Conservation (phyloP, 2,113 vertebrate genomes). For the Cochlearius cochlearius region DNA sequence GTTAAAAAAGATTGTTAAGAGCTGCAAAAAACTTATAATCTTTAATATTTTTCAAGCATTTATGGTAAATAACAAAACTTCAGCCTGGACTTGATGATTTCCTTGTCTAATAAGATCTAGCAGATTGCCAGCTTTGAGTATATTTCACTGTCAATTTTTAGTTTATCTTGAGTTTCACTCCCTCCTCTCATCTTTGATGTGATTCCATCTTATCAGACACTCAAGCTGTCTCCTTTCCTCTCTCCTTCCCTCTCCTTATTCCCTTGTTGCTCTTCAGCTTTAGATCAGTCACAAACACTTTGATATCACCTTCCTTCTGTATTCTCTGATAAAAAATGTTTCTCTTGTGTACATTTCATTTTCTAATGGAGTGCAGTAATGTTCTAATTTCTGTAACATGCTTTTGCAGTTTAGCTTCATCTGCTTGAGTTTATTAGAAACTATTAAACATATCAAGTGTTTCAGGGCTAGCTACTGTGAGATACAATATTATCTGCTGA, state of each 20-base stretch:
- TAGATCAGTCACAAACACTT: neutral
- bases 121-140: neutral
- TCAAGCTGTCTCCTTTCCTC: neutral
- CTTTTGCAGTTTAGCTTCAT: neutral
- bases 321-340: neutral
- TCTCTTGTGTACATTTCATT: neutral
- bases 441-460: neutral
- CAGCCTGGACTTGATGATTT: neutral
- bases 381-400: neutral
- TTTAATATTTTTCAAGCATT: neutral
- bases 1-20: neutral
- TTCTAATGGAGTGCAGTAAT: neutral
- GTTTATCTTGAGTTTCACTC: neutral
- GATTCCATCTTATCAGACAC: constrained; percentile 11
- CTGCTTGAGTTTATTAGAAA: neutral
- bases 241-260: neutral
- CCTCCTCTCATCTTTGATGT: neutral
- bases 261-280: neutral
- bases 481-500: neutral
- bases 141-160: neutral
- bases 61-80: neutral
- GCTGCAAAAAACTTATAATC: neutral
- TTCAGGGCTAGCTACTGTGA: neutral
- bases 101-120: neutral
- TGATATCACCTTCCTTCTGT: neutral